These are phyloP conservation scores for Anas bahamensis DNA, from an alignment of 2,797 vertebrate genomes.

Conservation along the genomic window DNA sequence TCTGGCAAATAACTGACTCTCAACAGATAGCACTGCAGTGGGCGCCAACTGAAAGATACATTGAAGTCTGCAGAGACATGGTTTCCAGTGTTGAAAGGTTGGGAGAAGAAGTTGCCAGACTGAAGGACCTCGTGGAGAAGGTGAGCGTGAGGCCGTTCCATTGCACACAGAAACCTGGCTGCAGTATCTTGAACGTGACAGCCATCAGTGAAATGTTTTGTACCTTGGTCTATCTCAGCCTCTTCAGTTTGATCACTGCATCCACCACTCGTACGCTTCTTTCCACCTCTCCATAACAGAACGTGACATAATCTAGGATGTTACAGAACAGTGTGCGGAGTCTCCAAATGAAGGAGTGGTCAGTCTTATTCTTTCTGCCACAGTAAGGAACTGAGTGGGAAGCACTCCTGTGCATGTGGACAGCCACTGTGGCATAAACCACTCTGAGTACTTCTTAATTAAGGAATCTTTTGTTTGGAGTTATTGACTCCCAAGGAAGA, in stretches of 20 bases:
- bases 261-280: not conserved
- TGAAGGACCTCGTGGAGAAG: conserved; percentile 86
- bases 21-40: conserved; percentile 87
- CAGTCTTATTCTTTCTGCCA: not conserved
- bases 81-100: conserved; percentile 82
- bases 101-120: conserved; percentile 85
- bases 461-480: conserved; percentile 42
- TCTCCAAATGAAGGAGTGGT: not conserved
- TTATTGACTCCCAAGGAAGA: conserved; percentile 36
- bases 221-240: not conserved
- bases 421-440: not conserved
- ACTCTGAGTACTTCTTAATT: conserved; percentile 16
- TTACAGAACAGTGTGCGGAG: not conserved
- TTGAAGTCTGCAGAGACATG: conserved; percentile 84
- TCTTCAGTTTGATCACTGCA: not conserved
- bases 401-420: not conserved
- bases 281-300: not conserved
- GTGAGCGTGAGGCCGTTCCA: conserved; percentile 64
- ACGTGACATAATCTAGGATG: not conserved
- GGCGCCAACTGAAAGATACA: conserved; percentile 82
- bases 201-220: not conserved
- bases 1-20: conserved; percentile 34
- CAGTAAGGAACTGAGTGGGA: not conserved
- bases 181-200: not conserved
- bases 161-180: not conserved